Evolutionary conservation across 2,888 invertebrate genomes (phyloP).

Genomic region (Campopleginae sp.): DNA sequence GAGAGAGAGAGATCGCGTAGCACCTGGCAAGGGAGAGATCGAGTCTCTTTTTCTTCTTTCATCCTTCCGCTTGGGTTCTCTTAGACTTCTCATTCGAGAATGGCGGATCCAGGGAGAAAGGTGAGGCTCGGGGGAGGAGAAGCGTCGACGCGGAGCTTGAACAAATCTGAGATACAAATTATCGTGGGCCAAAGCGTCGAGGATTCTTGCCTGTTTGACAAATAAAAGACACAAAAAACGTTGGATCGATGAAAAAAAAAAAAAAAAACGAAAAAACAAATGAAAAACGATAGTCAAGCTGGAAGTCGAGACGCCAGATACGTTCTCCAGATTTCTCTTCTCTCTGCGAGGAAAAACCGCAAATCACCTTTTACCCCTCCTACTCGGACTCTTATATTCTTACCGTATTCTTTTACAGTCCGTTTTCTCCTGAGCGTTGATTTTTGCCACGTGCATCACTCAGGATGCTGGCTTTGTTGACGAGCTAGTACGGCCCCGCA

Average conservation of each 20-base stretch:
- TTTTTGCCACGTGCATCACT: constrained; percentile 49
- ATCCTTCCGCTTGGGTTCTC: constrained; percentile 51
- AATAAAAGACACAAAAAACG: constrained; percentile 21
- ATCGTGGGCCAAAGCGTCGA: constrained; percentile 67
- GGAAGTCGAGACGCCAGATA: constrained; percentile 28
- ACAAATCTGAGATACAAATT: constrained; percentile 80
- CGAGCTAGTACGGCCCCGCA: constrained; percentile 34
- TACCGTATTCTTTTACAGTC: constrained; percentile 41
- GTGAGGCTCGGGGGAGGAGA: not conserved
- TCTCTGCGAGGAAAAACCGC: constrained; percentile 62
- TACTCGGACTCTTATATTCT: constrained; percentile 21
- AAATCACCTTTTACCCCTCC: constrained; percentile 58
- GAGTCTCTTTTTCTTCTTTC: constrained; percentile 59
- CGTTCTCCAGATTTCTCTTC: constrained; percentile 39
- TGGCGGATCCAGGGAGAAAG: not conserved
- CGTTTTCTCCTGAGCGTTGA: constrained; percentile 39
- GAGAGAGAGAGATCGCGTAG: constrained; percentile 52
- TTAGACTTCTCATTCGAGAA: constrained; percentile 32
- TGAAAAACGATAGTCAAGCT: not conserved
- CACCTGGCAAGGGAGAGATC: constrained; percentile 65
- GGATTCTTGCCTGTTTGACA: constrained; percentile 10
- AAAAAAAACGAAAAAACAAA: no score
- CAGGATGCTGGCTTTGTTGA: constrained; percentile 49
- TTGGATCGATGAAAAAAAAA: constrained; percentile 24
- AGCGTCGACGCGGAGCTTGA: constrained; percentile 55